These are phyloP conservation scores for Cephalopterus ornatus DNA, from an alignment of 2,113 vertebrate species.

Conservation along the genomic window DNA sequence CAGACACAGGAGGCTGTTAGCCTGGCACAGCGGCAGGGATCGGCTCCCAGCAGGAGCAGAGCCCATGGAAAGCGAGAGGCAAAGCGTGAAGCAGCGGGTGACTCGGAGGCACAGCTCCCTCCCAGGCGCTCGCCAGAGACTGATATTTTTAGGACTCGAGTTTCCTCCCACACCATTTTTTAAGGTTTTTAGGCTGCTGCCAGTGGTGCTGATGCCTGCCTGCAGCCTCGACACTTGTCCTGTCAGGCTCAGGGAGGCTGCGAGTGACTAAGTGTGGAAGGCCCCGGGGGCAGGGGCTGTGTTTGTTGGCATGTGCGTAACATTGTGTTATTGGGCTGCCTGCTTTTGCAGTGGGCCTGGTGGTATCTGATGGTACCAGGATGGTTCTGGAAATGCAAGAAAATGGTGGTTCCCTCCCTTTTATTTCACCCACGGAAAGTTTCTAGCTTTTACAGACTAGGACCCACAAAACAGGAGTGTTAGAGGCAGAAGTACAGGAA, in stretches of 20 bases:
- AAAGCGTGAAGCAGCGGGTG: neutral
- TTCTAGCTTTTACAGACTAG: neutral
- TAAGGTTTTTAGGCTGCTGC: neutral
- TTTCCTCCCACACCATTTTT: conserved; percentile 36
- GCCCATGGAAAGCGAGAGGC: neutral
- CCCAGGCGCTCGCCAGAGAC: neutral
- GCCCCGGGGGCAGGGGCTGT: neutral
- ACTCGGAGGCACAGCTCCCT: neutral
- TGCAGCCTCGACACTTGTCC: neutral
- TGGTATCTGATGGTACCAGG: neutral
- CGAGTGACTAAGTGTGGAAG: neutral
- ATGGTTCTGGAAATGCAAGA: neutral
- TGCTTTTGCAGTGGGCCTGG: neutral
- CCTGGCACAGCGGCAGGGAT: rapidly evolving
- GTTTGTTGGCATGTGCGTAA: rapidly evolving
- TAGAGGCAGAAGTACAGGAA: neutral
- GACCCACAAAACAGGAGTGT: rapidly evolving
- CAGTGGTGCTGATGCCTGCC: neutral
- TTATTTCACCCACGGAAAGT: neutral
- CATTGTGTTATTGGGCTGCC: rapidly evolving
- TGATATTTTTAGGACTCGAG: conserved; percentile 40
- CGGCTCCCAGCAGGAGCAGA: neutral
- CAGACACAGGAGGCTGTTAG: neutral
- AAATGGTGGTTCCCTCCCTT: neutral
- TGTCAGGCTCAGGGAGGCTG: neutral